Conservation (phyloP, 2,113 vertebrate genomes). For the Halcyon malimbica region DNA sequence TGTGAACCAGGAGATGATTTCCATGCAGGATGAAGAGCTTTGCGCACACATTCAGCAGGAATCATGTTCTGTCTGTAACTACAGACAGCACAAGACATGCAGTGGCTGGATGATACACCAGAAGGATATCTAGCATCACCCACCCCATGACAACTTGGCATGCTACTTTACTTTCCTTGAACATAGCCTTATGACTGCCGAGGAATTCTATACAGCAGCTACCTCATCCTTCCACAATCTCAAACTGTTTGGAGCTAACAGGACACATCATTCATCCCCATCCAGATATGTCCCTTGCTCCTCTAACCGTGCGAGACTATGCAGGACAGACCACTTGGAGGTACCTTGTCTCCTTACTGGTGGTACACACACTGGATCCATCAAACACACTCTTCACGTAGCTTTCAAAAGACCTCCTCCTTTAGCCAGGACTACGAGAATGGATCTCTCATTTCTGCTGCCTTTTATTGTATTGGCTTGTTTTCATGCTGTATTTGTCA, state of each 20-base stretch:
- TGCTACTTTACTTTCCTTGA: background rate
- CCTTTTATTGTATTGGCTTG: background rate
- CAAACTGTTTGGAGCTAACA: background rate
- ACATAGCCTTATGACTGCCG: background rate
- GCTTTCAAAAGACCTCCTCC: background rate
- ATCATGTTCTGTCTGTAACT: background rate
- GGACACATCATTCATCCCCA: background rate
- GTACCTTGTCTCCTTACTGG: background rate
- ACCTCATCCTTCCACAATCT: background rate
- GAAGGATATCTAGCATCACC: background rate
- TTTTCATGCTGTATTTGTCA: background rate
- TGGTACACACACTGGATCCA: background rate
- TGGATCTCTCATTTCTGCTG: background rate
- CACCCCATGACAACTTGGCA: fast-evolving
- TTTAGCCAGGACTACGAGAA: background rate
- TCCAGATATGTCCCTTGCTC: background rate
- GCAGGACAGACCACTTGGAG: background rate
- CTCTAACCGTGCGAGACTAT: fast-evolving
- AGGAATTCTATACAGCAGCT: background rate
- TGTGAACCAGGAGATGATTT: background rate
- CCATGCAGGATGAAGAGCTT: background rate
- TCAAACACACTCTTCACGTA: background rate
- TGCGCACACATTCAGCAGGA: background rate
- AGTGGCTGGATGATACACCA: background rate
- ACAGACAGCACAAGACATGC: background rate